Conservation (phyloP, 2,888 invertebrate species). For the Leucophenga maculata region DNA sequence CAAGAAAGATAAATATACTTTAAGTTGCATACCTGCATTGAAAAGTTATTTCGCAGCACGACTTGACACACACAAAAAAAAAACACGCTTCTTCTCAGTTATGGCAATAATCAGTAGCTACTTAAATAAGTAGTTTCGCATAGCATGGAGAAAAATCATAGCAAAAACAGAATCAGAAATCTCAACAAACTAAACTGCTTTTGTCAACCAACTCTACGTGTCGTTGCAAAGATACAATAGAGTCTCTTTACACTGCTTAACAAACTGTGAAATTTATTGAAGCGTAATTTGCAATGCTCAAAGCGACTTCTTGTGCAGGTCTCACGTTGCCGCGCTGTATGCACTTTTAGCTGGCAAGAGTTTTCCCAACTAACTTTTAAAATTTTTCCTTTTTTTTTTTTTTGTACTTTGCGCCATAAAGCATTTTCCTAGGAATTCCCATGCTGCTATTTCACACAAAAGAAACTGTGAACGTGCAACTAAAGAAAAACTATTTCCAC, state of each 20-base stretch:
- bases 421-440: background rate
- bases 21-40: background rate
- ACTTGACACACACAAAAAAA: no score
- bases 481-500: slow-evolving; percentile 4
- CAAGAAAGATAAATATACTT: no score
- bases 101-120: background rate
- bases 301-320: background rate
- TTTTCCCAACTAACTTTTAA: no score
- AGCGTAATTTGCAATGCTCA: slow-evolving; percentile 12
- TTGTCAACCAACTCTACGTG: background rate
- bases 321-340: no score
- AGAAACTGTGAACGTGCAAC: background rate
- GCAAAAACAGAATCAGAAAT: slow-evolving; percentile 26
- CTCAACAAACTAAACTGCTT: slow-evolving; percentile 5
- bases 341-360: no score
- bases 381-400: no score
- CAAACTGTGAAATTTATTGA: slow-evolving; percentile 10
- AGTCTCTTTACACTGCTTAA: background rate
- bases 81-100: slow-evolving; percentile 50
- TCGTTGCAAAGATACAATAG: background rate
- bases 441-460: background rate
- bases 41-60: slow-evolving; percentile 29
- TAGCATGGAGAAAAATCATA: background rate
- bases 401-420: no score
- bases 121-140: background rate